These are phyloP conservation scores for Rhinatrema bivittatum DNA, from an alignment of 2,797 vertebrate species.

Conservation along the genomic window DNA sequence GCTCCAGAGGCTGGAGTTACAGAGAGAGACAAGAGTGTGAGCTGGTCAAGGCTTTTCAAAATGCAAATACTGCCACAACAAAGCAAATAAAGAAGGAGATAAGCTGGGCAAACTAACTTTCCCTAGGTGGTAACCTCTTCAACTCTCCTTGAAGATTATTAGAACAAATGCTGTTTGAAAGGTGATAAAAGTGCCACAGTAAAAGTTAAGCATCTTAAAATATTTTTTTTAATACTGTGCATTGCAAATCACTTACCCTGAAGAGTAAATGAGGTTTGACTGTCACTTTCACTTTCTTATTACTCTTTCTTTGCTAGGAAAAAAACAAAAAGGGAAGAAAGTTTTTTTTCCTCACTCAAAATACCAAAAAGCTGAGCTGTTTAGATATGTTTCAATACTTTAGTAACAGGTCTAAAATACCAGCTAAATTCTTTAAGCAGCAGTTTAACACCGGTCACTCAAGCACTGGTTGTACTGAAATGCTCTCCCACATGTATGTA, in stretches of 20 bases:
- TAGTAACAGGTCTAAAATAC: too few relatives aligned
- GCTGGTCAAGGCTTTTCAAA: too few relatives aligned
- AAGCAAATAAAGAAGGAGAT: neutral
- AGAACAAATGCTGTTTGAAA: neutral
- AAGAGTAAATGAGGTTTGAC: conserved; percentile 93
- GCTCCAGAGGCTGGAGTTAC: conserved; percentile 76
- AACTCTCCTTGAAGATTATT: too few relatives aligned
- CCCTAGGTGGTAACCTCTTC: too few relatives aligned
- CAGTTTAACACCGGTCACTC: too few relatives aligned
- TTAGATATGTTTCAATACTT: too few relatives aligned
- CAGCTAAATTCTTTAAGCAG: too few relatives aligned
- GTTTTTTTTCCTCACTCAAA: too few relatives aligned
- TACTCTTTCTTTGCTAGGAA: conserved; percentile 78
- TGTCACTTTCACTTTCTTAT: conserved; percentile 93
- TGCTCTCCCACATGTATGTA: too few relatives aligned
- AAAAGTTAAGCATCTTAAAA: neutral
- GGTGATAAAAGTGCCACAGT: neutral
- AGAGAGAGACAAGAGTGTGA: too few relatives aligned
- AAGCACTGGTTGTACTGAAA: too few relatives aligned
- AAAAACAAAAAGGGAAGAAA: conserved; percentile 7
- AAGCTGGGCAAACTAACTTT: neutral
- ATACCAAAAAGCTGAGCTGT: too few relatives aligned
- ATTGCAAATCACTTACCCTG: conserved; percentile 61
- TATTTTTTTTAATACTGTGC: neutral
- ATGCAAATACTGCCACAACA: conserved; percentile 5